Evolutionary conservation across 35 echinoderm and acorn worm species (phyloP), one percentile per base, ranked within the genome.

Genomic region (Ptychodera flava): DNA sequence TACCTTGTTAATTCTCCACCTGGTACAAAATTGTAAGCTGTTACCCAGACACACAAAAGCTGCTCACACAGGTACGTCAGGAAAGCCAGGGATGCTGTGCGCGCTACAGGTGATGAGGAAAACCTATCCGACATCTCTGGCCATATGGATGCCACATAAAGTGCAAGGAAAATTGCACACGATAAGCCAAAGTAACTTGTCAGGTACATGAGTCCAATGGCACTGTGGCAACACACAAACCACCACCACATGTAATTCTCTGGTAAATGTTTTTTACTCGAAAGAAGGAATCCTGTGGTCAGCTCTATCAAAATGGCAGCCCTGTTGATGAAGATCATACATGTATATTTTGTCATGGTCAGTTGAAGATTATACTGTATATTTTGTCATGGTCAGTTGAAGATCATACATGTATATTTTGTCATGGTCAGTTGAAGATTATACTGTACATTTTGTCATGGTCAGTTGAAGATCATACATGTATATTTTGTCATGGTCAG

Each of bases 181-280:
- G 86, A 89, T 82, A 94, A 91, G 16, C 80, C 86, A 14, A 88
- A 84, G 81, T 91, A 97, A 0, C 91, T 89, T 1, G 77, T 29
- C 30, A 99, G 82, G 79, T 92, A 94, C 79, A 92, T 91, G 29
- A 99, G 36, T 28, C 90, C 92, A 0, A 99, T 14, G 15, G 91
- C 82, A 38, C 90, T 86, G 89, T 99, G 96, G 1, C 90, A 87
- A 45, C 96, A 92, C 2, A 99, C 37, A 81, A 99, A 99, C 96
- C 96, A 99, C 80, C 84, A 80, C 96, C 96, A 99, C 0, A 99
- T 83, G 52, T 94, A 99, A 85, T 99, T 92, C 28, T 87, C 92
- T 16, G 81, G 30, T 0, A 99, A 80, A 14, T 88, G 85, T 33
- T 85, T 84, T 85, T 99, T 99, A 83, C 90, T 89, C 15, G 96